These are phyloP conservation scores for Plebejus melissa DNA, from an alignment of 2,888 invertebrate species.

Conservation along the genomic window DNA sequence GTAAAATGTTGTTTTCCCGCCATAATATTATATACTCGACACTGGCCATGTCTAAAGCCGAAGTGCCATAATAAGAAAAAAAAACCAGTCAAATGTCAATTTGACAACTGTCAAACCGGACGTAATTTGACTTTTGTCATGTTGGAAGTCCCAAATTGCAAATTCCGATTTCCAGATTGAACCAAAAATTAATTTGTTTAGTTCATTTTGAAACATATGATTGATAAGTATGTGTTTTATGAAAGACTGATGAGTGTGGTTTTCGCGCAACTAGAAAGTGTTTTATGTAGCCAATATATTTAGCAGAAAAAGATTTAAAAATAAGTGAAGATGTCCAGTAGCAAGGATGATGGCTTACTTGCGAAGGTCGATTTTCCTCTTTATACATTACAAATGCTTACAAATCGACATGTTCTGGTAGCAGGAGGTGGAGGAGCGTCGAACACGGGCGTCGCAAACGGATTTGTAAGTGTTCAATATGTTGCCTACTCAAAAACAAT, in stretches of 20 bases:
- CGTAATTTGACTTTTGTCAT: slow-evolving; percentile 71
- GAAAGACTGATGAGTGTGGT: slow-evolving; percentile 53
- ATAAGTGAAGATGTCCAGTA: slow-evolving; percentile 65
- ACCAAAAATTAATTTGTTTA: slow-evolving; percentile 52
- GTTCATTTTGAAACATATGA: slow-evolving; percentile 56
- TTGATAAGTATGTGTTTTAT: slow-evolving; percentile 48
- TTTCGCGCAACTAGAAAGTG: slow-evolving; percentile 33
- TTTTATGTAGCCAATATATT: slow-evolving; percentile 30
- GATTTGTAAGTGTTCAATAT: slow-evolving; percentile 87
- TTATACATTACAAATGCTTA: slow-evolving; percentile 93
- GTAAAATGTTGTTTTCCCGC: no score
- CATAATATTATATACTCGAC: no score
- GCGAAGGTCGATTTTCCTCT: slow-evolving; percentile 96
- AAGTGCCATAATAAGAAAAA: not conserved
- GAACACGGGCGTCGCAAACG: slow-evolving; percentile 98
- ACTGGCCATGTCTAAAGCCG: no score
- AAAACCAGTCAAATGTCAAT: slow-evolving; percentile 31
- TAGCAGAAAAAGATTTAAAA: slow-evolving; percentile 49
- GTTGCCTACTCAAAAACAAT: slow-evolving; percentile 20
- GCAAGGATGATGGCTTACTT: slow-evolving; percentile 84
- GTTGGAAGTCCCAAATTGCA: slow-evolving; percentile 74
- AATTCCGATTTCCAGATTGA: slow-evolving; percentile 51
- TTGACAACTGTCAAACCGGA: slow-evolving; percentile 41
- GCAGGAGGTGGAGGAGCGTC: slow-evolving; percentile 98
- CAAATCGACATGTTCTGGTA: slow-evolving; percentile 95